Base-by-base conservation (phyloP, 2,113 vertebrate genomes). In the Pterocles burchelli region DNA sequence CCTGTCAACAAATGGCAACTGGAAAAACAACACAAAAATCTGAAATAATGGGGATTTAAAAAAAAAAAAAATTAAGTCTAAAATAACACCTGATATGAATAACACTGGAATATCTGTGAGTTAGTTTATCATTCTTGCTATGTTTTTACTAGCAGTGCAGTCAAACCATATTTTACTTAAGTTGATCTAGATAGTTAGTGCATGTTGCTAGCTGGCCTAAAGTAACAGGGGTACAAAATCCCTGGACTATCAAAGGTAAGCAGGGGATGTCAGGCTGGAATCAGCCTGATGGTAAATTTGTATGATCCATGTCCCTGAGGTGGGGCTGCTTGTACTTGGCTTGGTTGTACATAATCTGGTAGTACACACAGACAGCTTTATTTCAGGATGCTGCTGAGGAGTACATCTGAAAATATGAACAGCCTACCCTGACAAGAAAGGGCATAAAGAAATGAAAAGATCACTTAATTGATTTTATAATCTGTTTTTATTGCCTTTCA, bases 381-480 rank as follows among this genome's bases (percentile, higher is more conserved):
- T 72, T 86, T 82, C 41, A 36, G 62, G 45, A n/a, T 63, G 49
- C 41, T 65, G 57, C 70, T 51, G 45, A 0, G 0, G 65, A 59
- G 11, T 12, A 11, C 16, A 11, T 63, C 46, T 51, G 70, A 82
- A 81, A 81, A 72, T 84, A 85, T 19, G 26, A 34, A 13, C 52
- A 76, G 45, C 16, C 38, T 76, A 33, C 20, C 36, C 51, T 33
- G 66, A 61, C 65, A 72, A 73, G 66, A 88, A 76, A 51, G 8
- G 19, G 19, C 43, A 34, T 26, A 85, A 87, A 85, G 61, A 34
- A 79, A 82, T 51, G 2, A 74, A 34, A 51, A 72, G 46, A 77
- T 46, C 1, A 4, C 20, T 54, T 63, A 1, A 3, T 75, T 0
- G 0, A 41, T 80, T 92, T 86, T 61, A 31, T 57, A 1, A 10